phyloP scores from a whole-genome alignment of 1,140 invertebrate genomes.

The Pectinophora gossypiella region DNA sequence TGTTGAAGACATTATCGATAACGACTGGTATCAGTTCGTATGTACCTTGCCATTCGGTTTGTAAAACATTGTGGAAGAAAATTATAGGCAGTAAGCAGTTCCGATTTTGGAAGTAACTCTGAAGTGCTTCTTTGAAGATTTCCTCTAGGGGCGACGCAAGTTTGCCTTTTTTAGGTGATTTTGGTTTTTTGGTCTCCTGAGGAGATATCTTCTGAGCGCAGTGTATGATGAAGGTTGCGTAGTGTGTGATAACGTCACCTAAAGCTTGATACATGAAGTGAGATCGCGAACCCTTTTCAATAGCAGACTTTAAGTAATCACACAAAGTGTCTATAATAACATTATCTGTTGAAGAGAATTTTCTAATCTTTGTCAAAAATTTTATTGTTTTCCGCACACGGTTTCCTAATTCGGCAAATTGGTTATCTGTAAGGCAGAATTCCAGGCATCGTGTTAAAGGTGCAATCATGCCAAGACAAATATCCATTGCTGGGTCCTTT shows the following conservation, averaged over 20 bases:
- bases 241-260: conserved; percentile 79
- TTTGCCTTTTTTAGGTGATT: conserved; percentile 52
- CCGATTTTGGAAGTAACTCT: conserved; percentile 77
- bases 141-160: conserved; percentile 58
- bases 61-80: conserved; percentile 79
- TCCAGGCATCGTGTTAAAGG: conserved; percentile 80
- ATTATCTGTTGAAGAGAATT: conserved; percentile 76
- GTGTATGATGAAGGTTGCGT: conserved; percentile 80
- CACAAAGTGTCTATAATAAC: conserved; percentile 77
- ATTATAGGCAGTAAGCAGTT: conserved; percentile 79
- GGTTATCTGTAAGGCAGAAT: conserved; percentile 80
- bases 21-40: conserved; percentile 75
- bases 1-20: conserved; percentile 78
- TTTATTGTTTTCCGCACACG: conserved; percentile 78
- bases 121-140: conserved; percentile 74
- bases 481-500: conserved; percentile 79
- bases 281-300: conserved; percentile 80
- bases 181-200: conserved; percentile 33
- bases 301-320: conserved; percentile 76
- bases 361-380: conserved; percentile 77
- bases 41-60: conserved; percentile 78
- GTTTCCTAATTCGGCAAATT: conserved; percentile 81
- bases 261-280: conserved; percentile 81
- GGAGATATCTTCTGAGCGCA: conserved; percentile 73
- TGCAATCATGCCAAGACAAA: conserved; percentile 80